These are phyloP conservation scores for Macrophya alboannulata DNA, from an alignment of 2,888 invertebrate species.

Conservation along the genomic window DNA sequence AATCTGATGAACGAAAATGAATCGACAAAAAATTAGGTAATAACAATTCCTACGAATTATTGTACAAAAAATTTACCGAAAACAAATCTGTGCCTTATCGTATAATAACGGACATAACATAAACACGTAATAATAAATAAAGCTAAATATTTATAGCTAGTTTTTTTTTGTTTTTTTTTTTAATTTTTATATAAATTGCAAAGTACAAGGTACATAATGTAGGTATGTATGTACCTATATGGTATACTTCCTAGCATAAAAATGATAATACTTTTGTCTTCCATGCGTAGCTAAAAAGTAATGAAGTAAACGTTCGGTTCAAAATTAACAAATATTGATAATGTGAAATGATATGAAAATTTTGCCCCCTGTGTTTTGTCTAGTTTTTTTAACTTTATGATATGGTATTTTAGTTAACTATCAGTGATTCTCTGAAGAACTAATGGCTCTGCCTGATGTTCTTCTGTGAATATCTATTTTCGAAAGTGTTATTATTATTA, in stretches of 20 bases:
- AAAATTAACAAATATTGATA: neutral
- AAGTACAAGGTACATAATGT: neutral
- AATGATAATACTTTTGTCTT: conserved; percentile 38
- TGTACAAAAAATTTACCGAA: neutral
- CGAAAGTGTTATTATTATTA: neutral
- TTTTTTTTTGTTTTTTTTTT: conserved; percentile 31
- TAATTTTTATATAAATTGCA: neutral
- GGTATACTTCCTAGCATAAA: conserved; percentile 9
- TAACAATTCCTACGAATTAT: neutral
- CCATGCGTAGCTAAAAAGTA: conserved; percentile 44
- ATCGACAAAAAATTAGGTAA: neutral
- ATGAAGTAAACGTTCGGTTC: neutral
- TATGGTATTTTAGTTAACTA: conserved; percentile 4
- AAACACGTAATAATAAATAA: conserved; percentile 1
- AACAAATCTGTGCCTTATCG: conserved; percentile 26
- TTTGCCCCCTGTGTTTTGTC: neutral
- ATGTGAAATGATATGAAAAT: conserved; percentile 5
- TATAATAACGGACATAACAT: neutral
- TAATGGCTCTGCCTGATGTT: neutral
- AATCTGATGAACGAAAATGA: neutral
- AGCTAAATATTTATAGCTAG: conserved; percentile 18
- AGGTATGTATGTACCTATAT: neutral
- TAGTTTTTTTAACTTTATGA: neutral
- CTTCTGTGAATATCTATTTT: neutral
- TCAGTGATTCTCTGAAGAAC: neutral